Evolutionary conservation across 2,797 vertebrate genomes (phyloP), one percentile per base, ranked within the genome.

Genomic region (Aselliscus stoliczkanus): DNA sequence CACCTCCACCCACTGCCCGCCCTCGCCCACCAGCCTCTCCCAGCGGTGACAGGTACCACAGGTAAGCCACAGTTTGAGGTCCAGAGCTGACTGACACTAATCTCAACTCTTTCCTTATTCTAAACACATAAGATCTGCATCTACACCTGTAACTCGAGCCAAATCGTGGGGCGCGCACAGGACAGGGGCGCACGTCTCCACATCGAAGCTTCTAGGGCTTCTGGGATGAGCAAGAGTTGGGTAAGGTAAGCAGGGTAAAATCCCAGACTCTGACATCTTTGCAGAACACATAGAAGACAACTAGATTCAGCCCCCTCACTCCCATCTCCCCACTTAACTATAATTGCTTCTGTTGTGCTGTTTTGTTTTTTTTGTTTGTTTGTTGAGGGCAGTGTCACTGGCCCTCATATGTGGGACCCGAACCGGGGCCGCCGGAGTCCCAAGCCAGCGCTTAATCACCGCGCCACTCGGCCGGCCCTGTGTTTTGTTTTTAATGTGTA

Each of bases 81-180:
- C 29, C 21, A 1, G 39, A 56, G 47, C 7, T 1, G 39, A 2
- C 37, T 0, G 47, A 29, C 94, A 0, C 31, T 12, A n/a, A 2
- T 31, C 58, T 37, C 3, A 3, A 1, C 25, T 7, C 77, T 3
- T 17, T 34, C 69, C 3, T 90, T 42, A 0, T 5, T 52, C 39
- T 7, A 0, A 9, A 44, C 67, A 5, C 2, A 4, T 1, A 6
- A 34, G 4, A 1, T 8, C n/a, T 1, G 76, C 44, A 0, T 3
- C 34, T 5, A 14, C 39, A 0, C 47, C 12, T 4, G 86, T 0
- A 4, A 18, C n/a, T 29, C 0, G 25, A 27, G 50, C 31, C 20
- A 27, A 67, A 18, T 1, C 0, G 31, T 2, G 39, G 31, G 67
- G 31, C 75, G 10, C 67, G 0, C 25, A 0, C 0, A 8, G 54